Percentiles rank a stretch among this genome's conserved stretches.
Evolutionary conservation across 2,888 invertebrate genomes (phyloP).

Genomic region (Xestia ashworthii): DNA sequence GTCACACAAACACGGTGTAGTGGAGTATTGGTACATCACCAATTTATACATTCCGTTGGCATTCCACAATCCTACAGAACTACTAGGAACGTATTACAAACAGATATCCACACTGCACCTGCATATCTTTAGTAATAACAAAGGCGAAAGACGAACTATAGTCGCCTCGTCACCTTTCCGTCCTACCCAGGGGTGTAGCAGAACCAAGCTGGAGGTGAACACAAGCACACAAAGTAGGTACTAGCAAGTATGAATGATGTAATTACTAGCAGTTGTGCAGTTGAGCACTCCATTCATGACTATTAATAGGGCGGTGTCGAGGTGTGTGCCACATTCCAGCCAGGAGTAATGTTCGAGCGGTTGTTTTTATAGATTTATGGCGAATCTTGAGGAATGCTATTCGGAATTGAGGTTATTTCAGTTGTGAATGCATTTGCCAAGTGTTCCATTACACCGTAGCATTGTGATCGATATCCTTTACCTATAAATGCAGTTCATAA

Average conservation of each 20-base stretch:
- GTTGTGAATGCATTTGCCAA: slow-evolving; percentile 14
- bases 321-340: slow-evolving; percentile 59
- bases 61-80: slow-evolving; percentile 1
- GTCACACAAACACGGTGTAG: too few species aligned
- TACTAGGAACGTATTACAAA: slow-evolving; percentile 3
- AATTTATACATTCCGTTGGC: neutral
- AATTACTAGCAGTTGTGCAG: slow-evolving; percentile 73
- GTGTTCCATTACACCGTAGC: neutral
- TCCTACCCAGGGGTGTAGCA: slow-evolving; percentile 12
- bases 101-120: neutral
- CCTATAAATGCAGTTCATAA: neutral
- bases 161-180: slow-evolving; percentile 11
- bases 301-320: slow-evolving; percentile 75
- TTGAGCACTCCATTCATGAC: slow-evolving; percentile 77
- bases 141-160: slow-evolving; percentile 3
- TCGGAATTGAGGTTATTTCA: slow-evolving; percentile 27
- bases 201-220: slow-evolving; percentile 67
- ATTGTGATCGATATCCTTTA: neutral
- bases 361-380: slow-evolving; percentile 45
- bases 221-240: slow-evolving; percentile 68
- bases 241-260: slow-evolving; percentile 75
- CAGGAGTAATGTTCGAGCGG: slow-evolving; percentile 23
- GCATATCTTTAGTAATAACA: neutral
- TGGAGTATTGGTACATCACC: neutral
- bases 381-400: slow-evolving; percentile 28